These are phyloP conservation scores for Panonychus citri DNA, from an alignment of 1,140 invertebrate genomes.

Conservation along the genomic window DNA sequence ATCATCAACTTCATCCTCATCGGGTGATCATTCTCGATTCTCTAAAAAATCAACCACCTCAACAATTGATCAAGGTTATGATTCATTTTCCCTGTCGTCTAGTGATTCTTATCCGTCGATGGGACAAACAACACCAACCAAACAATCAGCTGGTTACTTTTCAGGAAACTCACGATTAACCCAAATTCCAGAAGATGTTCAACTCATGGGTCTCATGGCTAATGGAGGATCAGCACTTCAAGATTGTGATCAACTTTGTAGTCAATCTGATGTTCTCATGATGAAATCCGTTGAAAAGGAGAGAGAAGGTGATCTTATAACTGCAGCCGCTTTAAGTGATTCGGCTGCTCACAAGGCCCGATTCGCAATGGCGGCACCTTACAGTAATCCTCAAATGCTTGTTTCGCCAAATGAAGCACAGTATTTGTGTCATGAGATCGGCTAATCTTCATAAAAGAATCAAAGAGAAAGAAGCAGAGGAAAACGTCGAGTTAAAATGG, in stretches of 20 bases:
- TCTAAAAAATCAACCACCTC: neutral
- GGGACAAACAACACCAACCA: neutral
- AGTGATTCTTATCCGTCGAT: constrained; percentile 44
- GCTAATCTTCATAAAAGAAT: constrained; percentile 56
- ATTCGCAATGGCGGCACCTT: constrained; percentile 73
- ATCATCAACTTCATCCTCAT: neutral
- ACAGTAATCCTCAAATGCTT: constrained; percentile 65
- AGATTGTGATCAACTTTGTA: constrained; percentile 50
- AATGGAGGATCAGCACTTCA: constrained; percentile 1
- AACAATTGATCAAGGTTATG: constrained; percentile 49
- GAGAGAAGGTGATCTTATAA: constrained; percentile 52
- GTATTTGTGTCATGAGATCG: constrained; percentile 69
- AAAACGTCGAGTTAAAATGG: constrained; percentile 12
- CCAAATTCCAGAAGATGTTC: constrained; percentile 15
- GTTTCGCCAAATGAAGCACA: constrained; percentile 70
- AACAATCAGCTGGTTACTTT: neutral
- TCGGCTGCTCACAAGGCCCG: constrained; percentile 32
- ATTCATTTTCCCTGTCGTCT: constrained; percentile 69
- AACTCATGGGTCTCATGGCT: constrained; percentile 1
- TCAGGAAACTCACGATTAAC: constrained; percentile 3
- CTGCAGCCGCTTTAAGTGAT: constrained; percentile 18
- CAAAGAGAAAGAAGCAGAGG: constrained; percentile 15
- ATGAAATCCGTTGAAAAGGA: constrained; percentile 55
- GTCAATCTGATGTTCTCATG: constrained; percentile 57
- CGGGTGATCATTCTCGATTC: neutral